A percentile compares a stretch with the other conserved stretches of the same genome.
Evolutionary conservation across 2,888 invertebrate genomes (phyloP).

Genomic region (Iselma pallidipennis): DNA sequence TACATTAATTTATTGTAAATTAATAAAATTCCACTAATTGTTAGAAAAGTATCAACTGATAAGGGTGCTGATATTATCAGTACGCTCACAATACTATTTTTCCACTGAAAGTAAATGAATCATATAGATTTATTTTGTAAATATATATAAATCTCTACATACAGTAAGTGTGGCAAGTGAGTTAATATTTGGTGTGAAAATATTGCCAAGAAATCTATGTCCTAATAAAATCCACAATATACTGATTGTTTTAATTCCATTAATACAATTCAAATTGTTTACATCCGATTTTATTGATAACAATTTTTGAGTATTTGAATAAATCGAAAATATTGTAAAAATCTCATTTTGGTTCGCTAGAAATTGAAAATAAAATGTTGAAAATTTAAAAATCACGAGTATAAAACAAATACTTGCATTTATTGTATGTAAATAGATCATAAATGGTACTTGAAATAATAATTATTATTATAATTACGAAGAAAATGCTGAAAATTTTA

Average conservation of each 20-base stretch:
- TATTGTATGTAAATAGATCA: not conserved
- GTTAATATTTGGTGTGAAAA: not conserved
- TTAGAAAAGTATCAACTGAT: not conserved
- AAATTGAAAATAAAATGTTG: not conserved
- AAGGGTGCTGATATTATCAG: not conserved
- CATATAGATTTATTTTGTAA: not conserved
- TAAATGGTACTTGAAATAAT: not conserved
- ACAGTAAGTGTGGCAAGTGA: not conserved
- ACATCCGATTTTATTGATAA: not conserved
- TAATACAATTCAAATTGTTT: not conserved
- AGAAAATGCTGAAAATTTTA: not conserved
- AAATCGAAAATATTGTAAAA: not conserved
- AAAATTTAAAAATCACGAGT: no score
- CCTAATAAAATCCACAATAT: slow-evolving; percentile 1
- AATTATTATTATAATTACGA: not conserved
- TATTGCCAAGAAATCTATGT: not conserved
- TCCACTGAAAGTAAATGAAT: not conserved
- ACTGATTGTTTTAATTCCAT: not conserved
- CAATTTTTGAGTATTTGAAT: not conserved
- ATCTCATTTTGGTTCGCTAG: not conserved
- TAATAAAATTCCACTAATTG: not conserved
- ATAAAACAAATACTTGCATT: not conserved
- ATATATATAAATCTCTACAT: not conserved
- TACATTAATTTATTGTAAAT: not conserved
- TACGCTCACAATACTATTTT: no score